A percentile compares a stretch with the other conserved stretches of the same genome.
These are phyloP conservation scores for Smutsia gigantea DNA, from an alignment of 2,797 vertebrate genomes.

Conservation along the genomic window DNA sequence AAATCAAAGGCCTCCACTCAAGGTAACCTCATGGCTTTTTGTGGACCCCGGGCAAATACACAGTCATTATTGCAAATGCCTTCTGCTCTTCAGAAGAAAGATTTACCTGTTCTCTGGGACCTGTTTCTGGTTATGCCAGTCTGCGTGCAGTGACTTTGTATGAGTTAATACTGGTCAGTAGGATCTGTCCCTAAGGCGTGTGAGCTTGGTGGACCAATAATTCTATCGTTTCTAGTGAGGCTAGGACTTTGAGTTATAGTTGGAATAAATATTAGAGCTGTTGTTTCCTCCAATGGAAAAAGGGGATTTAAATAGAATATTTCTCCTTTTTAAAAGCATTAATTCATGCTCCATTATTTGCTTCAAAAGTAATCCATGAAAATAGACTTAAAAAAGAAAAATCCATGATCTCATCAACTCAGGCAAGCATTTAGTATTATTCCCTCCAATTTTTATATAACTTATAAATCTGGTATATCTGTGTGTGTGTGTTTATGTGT, in stretches of 20 bases:
- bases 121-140: neutral
- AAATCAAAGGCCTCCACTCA: neutral
- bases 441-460: neutral
- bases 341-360: neutral
- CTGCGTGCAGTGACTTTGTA: neutral
- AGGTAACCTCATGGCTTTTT: neutral
- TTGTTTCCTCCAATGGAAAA: neutral
- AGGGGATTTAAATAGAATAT: neutral
- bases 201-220: neutral
- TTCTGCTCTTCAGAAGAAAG: neutral
- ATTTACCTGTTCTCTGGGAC: neutral
- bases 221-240: neutral
- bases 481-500: neutral
- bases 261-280: neutral
- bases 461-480: neutral
- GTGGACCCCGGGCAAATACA: neutral
- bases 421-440: neutral
- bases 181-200: too few relatives aligned
- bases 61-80: neutral
- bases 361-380: slow-evolving; percentile 20
- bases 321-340: neutral
- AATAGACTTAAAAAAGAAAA: neutral
- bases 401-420: neutral
- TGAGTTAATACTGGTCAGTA: neutral
- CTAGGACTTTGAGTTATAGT: neutral